These are phyloP conservation scores for Zonitis immaculata DNA, from an alignment of 2,888 invertebrate genomes.

Conservation along the genomic window DNA sequence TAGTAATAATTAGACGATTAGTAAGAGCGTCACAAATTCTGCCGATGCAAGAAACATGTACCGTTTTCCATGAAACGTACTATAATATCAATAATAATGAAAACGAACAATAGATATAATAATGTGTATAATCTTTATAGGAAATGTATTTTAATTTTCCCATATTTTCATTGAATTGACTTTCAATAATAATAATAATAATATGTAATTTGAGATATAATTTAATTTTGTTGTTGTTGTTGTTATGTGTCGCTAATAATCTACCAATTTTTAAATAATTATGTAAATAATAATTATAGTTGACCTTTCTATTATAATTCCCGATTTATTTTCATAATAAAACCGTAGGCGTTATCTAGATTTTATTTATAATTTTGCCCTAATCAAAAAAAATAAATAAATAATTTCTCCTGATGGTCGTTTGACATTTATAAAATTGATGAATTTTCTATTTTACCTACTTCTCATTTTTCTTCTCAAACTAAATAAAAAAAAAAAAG, in stretches of 20 bases:
- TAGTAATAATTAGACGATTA: too few relatives aligned
- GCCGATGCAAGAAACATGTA: too few relatives aligned
- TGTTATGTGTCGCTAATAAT: constrained; percentile 7
- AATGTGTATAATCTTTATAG: background rate
- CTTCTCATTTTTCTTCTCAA: background rate
- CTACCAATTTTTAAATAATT: too few relatives aligned
- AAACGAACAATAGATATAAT: constrained; percentile 10
- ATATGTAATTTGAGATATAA: constrained; percentile 7
- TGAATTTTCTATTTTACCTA: background rate
- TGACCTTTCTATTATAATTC: background rate
- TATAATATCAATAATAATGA: too few relatives aligned
- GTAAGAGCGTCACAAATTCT: too few relatives aligned
- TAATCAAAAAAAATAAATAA: background rate
- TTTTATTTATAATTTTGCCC: background rate
- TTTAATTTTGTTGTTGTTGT: background rate
- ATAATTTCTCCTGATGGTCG: background rate
- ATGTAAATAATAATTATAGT: background rate
- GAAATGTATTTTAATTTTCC: constrained; percentile 9
- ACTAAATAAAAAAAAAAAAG: too few relatives aligned
- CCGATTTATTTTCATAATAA: background rate
- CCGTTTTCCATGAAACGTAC: too few relatives aligned
- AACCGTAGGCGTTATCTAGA: background rate
- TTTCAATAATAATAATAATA: too few relatives aligned
- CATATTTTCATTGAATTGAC: constrained; percentile 14
- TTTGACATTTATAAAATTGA: background rate